Conservation (phyloP, 2,888 invertebrate genomes). For the Tuberolachnus salignus region DNA sequence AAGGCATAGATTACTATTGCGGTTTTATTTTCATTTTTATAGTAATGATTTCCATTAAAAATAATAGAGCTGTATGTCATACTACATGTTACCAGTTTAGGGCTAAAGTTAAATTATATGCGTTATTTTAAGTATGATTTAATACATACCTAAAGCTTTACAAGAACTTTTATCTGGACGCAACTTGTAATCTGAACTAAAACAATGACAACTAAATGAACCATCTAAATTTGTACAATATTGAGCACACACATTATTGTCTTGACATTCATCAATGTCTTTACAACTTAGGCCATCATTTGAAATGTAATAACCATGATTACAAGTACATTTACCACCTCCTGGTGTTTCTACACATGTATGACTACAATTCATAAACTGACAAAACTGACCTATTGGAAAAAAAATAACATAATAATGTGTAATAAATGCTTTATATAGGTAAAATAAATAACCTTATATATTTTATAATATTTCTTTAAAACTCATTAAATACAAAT, state of each 20-base stretch:
- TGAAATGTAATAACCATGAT: slow-evolving; percentile 67
- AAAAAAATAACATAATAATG: not conserved
- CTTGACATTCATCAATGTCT: slow-evolving; percentile 76
- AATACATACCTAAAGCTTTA: slow-evolving; percentile 63
- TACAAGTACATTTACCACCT: slow-evolving; percentile 73
- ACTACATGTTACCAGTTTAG: no score
- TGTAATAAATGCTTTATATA: not conserved
- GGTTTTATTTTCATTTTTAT: no score
- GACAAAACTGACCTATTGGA: slow-evolving; percentile 36
- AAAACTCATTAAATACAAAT: not conserved
- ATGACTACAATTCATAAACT: slow-evolving; percentile 58
- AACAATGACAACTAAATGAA: slow-evolving; percentile 69
- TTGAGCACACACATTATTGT: slow-evolving; percentile 70
- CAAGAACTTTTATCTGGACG: slow-evolving; percentile 60
- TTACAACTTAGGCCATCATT: slow-evolving; percentile 68
- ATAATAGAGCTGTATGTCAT: no score
- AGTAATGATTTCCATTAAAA: no score
- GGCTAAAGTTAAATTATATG: no score
- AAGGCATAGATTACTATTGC: no score
- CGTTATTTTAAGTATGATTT: not conserved
- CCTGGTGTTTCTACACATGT: slow-evolving; percentile 66
- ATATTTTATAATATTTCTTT: no score
- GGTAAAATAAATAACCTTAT: no score
- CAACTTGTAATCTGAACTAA: slow-evolving; percentile 67
- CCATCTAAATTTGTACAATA: slow-evolving; percentile 68